Evolutionary conservation across 2,113 vertebrate species (phyloP), one percentile per base, ranked within the genome.

Genomic region (Stictonetta naevosa): DNA sequence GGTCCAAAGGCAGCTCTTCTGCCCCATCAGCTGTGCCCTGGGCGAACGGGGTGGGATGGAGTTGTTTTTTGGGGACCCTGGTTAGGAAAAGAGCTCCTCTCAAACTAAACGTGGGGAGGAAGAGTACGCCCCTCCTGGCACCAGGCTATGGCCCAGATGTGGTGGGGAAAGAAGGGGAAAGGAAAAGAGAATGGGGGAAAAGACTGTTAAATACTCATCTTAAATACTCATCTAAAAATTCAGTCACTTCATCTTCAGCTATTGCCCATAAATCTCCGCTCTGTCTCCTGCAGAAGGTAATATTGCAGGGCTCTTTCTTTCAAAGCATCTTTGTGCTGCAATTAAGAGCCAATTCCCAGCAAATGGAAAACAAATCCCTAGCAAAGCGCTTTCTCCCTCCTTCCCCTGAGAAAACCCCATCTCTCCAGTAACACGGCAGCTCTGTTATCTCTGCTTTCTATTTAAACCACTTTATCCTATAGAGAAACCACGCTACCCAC

Each of bases 401-500:
- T 60, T 93, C 44, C 6, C 19, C 84, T 18, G 55, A 93, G 83
- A 91, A 95, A 97, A 86, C 22, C 76, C 60, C 42, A 13, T 73
- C 63, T 80, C 28, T 11, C 19, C 66, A 44, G 38, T 3, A 83
- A 21, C 28, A 20, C 23, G 3, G 44, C n/a, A 83, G 44, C 62
- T 83, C 83, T 3, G 3, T 50, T 86, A 18, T 2, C 67, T 63
- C 71, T 38, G 5, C 53, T 59, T 76, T 89, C 92, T 86, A 92
- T 84, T 77, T 84, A 83, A 83, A 83, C 46, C 18, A 4, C 66
- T 91, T 91, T 76, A 86, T 58, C 66, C 83, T 33, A 80, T 2
- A 66, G 8, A 89, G 68, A 80, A 91, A 77, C 56, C 78, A 87
- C 3, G 19, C 71, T 87, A 98, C 93, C 93, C 95, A 98, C 97